A percentile compares a stretch with the other conserved stretches of the same genome.
Evolutionary conservation across 2,888 invertebrate genomes (phyloP).

Genomic region (Sphecodes monilicornis): DNA sequence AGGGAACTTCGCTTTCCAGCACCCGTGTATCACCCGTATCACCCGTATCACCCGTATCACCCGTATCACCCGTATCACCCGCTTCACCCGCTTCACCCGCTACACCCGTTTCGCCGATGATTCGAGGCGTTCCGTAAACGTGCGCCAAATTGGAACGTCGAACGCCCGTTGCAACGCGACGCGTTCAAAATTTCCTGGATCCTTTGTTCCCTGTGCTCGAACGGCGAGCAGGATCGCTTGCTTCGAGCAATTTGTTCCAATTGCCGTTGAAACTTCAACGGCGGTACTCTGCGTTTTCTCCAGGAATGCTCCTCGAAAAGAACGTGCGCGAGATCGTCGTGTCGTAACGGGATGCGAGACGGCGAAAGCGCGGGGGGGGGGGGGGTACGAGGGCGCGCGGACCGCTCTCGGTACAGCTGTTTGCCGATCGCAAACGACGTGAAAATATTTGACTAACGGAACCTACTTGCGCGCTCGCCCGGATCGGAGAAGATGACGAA

Average conservation of each 20-base stretch:
- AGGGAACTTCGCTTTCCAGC: constrained; percentile 12
- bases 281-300: too few species aligned
- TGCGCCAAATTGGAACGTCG: constrained; percentile 16
- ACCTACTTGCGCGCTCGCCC: background rate
- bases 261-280: background rate
- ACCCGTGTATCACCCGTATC: constrained; percentile 9
- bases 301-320: too few species aligned
- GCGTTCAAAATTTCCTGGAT: background rate
- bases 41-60: background rate
- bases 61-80: background rate
- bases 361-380: constrained; percentile 1
- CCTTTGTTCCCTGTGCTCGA: background rate
- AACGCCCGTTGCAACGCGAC: background rate
- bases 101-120: constrained; percentile 12
- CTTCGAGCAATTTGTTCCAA: background rate
- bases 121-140: constrained; percentile 1
- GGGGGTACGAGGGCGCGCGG: too few species aligned
- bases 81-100: too few species aligned
- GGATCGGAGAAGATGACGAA: background rate
- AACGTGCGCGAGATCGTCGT: too few species aligned
- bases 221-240: background rate
- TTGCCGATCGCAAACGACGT: constrained; percentile 53
- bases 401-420: constrained; percentile 19
- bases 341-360: background rate
- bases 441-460: constrained; percentile 67